Evolutionary conservation across 2,888 invertebrate genomes (phyloP).

Genomic region (Tenodera sinensis): DNA sequence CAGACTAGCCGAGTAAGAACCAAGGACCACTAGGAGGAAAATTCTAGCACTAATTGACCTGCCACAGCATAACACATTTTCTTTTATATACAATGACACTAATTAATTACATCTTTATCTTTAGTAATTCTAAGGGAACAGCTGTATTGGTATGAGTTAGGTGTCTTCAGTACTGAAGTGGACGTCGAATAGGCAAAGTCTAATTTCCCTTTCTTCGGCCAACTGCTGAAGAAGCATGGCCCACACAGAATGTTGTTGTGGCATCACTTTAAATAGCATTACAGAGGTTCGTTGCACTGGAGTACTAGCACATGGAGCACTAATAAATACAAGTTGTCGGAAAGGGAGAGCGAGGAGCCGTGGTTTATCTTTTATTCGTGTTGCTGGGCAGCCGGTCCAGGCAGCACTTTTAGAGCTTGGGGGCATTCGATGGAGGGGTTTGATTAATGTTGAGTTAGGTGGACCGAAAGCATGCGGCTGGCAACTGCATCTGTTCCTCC

Average conservation of each 20-base stretch:
- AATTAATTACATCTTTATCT: too few relatives aligned
- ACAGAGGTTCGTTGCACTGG: slow-evolving; percentile 2
- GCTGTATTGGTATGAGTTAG: too few relatives aligned
- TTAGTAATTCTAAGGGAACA: too few relatives aligned
- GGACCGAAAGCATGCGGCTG: slow-evolving; percentile 8
- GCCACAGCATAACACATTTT: too few relatives aligned
- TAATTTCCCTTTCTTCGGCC: neutral
- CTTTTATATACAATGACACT: too few relatives aligned
- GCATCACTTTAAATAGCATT: neutral
- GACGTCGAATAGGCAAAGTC: too few relatives aligned
- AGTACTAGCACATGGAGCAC: neutral
- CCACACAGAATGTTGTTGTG: neutral
- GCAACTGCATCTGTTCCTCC: neutral
- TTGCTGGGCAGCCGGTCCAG: neutral
- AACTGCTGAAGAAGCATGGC: neutral
- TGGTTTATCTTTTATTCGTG: neutral
- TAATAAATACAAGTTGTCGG: slow-evolving; percentile 10
- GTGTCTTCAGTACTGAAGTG: too few relatives aligned
- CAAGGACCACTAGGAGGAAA: too few relatives aligned
- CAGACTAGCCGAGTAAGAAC: too few relatives aligned
- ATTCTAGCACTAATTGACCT: too few relatives aligned
- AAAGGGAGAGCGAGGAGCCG: neutral
- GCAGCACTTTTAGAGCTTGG: slow-evolving; percentile 2
- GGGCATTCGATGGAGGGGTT: neutral
- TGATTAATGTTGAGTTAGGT: slow-evolving; percentile 4